phyloP scores from a whole-genome alignment of 2,113 vertebrate species.

The Ondatra zibethicus region DNA sequence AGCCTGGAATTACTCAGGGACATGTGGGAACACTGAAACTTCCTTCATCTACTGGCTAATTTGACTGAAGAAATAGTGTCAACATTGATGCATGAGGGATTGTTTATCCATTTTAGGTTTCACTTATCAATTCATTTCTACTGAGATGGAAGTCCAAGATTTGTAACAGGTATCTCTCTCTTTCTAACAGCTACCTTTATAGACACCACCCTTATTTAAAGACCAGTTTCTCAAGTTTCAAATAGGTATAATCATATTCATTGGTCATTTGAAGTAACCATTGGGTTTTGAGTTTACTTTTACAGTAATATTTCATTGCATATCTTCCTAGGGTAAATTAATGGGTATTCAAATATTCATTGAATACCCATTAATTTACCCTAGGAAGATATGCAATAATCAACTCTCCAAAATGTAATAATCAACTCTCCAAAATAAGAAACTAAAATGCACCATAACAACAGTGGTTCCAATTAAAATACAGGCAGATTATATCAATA shows the following conservation, averaged over 20 bases:
- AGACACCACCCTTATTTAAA: background rate
- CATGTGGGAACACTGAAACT: background rate
- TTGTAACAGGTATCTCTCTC: background rate
- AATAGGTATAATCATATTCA: background rate
- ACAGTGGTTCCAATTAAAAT: background rate
- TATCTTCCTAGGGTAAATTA: background rate
- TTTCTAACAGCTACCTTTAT: conserved; percentile 4
- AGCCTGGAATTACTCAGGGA: background rate
- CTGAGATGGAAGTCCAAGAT: background rate
- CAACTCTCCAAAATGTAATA: too few relatives aligned
- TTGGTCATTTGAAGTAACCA: background rate
- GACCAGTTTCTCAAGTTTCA: background rate
- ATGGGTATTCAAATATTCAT: background rate
- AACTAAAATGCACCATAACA: background rate
- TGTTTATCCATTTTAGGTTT: background rate
- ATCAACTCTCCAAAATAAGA: background rate
- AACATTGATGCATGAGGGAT: background rate
- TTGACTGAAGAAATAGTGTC: background rate
- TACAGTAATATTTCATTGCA: background rate
- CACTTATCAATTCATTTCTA: background rate
- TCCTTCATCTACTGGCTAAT: background rate
- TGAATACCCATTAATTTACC: too few relatives aligned
- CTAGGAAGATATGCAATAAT: too few relatives aligned
- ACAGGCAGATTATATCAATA: background rate
- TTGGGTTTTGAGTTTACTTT: background rate